These are phyloP conservation scores for Nomada goodeniana DNA, from an alignment of 2,888 invertebrate species.

Conservation along the genomic window DNA sequence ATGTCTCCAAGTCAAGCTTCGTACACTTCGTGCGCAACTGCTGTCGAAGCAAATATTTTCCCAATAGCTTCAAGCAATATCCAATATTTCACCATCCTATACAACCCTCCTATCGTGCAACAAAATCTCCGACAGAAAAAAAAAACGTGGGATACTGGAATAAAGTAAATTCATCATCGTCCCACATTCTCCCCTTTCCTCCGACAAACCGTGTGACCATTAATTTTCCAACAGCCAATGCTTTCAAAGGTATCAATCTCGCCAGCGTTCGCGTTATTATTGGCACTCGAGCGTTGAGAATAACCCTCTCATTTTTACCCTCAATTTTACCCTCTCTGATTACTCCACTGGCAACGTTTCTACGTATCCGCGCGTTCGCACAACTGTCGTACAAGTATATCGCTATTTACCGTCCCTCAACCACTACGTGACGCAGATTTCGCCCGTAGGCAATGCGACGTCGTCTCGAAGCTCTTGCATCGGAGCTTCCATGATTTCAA, in stretches of 20 bases:
- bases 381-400: slow-evolving; percentile 16
- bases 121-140: neutral
- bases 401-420: slow-evolving; percentile 58
- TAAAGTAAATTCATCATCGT: slow-evolving; percentile 8
- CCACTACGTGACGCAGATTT: slow-evolving; percentile 39
- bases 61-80: neutral
- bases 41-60: neutral
- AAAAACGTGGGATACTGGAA: neutral
- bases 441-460: slow-evolving; percentile 54
- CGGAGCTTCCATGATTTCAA: slow-evolving; percentile 71
- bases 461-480: slow-evolving; percentile 62
- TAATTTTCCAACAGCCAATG: slow-evolving; percentile 20
- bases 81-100: neutral
- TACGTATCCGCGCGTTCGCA: slow-evolving; percentile 21
- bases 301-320: slow-evolving; percentile 20
- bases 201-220: neutral
- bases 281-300: slow-evolving; percentile 58
- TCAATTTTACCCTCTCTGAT: neutral
- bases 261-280: slow-evolving; percentile 36
- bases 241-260: slow-evolving; percentile 30
- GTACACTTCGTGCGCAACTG: too few species aligned
- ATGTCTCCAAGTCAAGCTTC: too few species aligned
- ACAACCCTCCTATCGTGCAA: too few species aligned
- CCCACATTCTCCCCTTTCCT: neutral
- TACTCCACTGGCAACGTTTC: neutral